Base-by-base conservation (phyloP, 2,797 vertebrate species). In the Apogon talboti region DNA sequence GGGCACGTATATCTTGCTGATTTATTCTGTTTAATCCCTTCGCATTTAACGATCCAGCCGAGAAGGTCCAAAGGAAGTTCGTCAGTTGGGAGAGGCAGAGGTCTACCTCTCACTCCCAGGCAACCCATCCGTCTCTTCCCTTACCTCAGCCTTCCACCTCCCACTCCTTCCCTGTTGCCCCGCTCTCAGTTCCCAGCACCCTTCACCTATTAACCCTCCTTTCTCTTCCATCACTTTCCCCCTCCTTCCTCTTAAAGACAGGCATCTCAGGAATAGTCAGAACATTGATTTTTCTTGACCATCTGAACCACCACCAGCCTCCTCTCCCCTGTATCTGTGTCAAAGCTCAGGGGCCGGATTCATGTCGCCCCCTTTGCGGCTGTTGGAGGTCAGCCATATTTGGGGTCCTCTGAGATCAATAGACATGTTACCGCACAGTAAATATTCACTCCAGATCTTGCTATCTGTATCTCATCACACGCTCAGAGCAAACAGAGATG, bases 221-320 rank as follows among this genome's bases (percentile, higher is more conserved):
- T 52, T 92, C 51, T 64, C 74, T 69, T 57, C 90, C 13, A 77
- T 84, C 46, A 55, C 81, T 83, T 71, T 87, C 40, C 51, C 54
- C 64, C 58, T 75, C 93, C 85, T 91, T 88, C 92, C 92, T 94
- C 93, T 90, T 90, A 92, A 93, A 94, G 93, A 92, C 87, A 80
- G 88, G 88, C 90, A 88, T 93, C 88, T 92, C 84, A 91, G 90
- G 93, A 94, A 94, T 38, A 84, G 92, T 92, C 93, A 91, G 70
- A 95, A 94, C 92, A 94, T 92, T 90, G 94, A 94, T 95, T 95
- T 94, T 92, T 83, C 9, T 35, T 10, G 86, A 88, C 90, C 91
- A 84, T 50, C 63, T 78, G 58, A 52, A 24, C 79, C 50, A 33
- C 58, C 35, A 2, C 40, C 45, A 1, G 12, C 12, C 11, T 37